Percentiles rank a stretch among this genome's conserved stretches.
phyloP scores from a whole-genome alignment of 1,140 invertebrate species.

The Anastrepha obliqua region DNA sequence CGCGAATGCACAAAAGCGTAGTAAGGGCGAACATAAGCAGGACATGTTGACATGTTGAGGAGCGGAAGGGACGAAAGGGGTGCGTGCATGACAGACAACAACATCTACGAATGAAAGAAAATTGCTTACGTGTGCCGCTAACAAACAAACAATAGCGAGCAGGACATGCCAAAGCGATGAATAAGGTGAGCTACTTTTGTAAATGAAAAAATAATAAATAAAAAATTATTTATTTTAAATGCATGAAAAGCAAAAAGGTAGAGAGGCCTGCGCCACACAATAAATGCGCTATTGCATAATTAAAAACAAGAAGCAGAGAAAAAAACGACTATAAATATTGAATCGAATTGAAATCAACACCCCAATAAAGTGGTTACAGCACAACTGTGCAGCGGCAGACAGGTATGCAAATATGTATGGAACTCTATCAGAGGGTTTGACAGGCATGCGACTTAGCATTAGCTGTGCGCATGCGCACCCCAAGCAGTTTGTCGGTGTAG shows the following conservation, averaged over 20 bases:
- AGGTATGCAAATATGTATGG: conserved; percentile 12
- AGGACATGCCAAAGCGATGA: neutral
- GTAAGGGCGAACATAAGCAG: neutral
- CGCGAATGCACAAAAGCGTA: neutral
- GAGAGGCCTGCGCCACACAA: neutral
- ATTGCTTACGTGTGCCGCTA: conserved; percentile 46
- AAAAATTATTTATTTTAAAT: neutral
- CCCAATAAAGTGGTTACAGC: neutral
- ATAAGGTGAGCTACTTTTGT: neutral
- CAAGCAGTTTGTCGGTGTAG: no score
- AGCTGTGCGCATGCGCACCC: conserved; percentile 27
- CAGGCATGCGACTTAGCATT: neutral
- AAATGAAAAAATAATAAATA: neutral
- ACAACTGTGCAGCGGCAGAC: neutral
- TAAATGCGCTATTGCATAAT: neutral
- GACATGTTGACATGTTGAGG: neutral
- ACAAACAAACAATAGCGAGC: neutral
- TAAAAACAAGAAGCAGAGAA: neutral
- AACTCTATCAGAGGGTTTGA: neutral
- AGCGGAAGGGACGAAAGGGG: neutral
- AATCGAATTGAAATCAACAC: conserved; percentile 44
- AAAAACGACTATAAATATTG: conserved; percentile 7
- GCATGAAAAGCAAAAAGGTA: neutral
- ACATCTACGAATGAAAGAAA: neutral
- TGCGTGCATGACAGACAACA: conserved; percentile 22